A percentile compares a stretch with the other conserved stretches of the same genome.
Conservation (phyloP, 2,797 vertebrate genomes). For the Trichosurus vulpecula region DNA sequence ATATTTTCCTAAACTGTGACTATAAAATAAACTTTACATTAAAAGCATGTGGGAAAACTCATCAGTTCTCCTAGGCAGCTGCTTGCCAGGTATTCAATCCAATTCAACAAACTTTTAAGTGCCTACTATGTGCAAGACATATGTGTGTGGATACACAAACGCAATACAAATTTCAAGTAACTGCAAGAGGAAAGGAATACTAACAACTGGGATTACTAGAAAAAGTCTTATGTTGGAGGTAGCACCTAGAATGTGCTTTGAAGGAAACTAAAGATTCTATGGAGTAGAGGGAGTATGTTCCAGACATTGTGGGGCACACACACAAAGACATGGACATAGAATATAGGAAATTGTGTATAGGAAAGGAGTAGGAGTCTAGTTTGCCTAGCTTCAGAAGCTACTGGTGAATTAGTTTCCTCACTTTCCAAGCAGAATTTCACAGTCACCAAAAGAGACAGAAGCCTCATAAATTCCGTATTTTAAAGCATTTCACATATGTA, state of each 20-base stretch:
- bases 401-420: background rate
- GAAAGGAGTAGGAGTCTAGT: background rate
- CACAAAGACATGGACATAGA: background rate
- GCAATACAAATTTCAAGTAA: background rate
- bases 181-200: background rate
- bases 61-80: background rate
- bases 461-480: background rate
- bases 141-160: background rate
- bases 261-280: background rate
- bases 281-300: background rate
- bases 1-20: conserved; percentile 35
- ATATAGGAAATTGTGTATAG: background rate
- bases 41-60: background rate
- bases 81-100: background rate
- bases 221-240: background rate
- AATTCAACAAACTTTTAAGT: background rate
- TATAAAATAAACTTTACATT: conserved; percentile 40
- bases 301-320: background rate
- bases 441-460: background rate
- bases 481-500: background rate
- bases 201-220: background rate
- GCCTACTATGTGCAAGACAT: background rate
- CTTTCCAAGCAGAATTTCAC: background rate
- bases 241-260: background rate
- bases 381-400: background rate